Base-by-base conservation (phyloP, 2,888 invertebrate species). In the Spatulosminthurus flaviceps region DNA sequence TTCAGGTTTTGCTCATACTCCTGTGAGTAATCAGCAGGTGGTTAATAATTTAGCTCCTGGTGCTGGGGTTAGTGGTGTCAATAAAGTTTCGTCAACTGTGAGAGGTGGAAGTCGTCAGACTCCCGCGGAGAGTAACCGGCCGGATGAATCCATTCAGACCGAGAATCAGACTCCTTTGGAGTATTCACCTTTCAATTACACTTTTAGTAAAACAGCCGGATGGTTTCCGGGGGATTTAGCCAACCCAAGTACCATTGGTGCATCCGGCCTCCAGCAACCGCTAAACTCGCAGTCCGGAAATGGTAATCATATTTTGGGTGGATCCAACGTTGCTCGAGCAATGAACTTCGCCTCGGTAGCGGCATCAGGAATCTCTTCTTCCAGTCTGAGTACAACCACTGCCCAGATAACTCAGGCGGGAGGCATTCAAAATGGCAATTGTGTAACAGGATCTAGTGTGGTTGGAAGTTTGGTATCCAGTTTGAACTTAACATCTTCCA, bases 131-230 rank as follows among this genome's bases (percentile, higher is more conserved):
- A 67, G 16, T 24, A 74, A 42, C 74, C 41, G 71, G 19, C 29
- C 51, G 4, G 71, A 67, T 7, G 24, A 22, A 9, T 41, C 69
- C 0, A 43, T n/a, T 21, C 67, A 67, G 0, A 41, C 76, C 1
- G 64, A 42, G 29, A 64, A 26, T 22, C 75, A 80, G 34, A 90
- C 91, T 28, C 90, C 92, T 0, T 91, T 92, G 82, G 95, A 95
- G 86, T 97, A 96, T 88, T 94, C 95, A 0, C 91, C 97, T 83
- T 96, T 97, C 88, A 94, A 94, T 87, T 94, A 95, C 87, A 89
- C 90, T 0, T 92, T 92, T 86, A 90, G 91, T 66, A 91, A 91
- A 29, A 83, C 83, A 0, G 76, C 83, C 0, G 88, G 91, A 88
- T 85, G 84, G 85, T 84, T 82, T 60, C 83, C 83, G 7, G 85